Percentiles rank a stretch among this genome's conserved stretches.
These are phyloP conservation scores for Drosophila ezoana DNA, from an alignment of 2,888 invertebrate genomes.

Conservation along the genomic window DNA sequence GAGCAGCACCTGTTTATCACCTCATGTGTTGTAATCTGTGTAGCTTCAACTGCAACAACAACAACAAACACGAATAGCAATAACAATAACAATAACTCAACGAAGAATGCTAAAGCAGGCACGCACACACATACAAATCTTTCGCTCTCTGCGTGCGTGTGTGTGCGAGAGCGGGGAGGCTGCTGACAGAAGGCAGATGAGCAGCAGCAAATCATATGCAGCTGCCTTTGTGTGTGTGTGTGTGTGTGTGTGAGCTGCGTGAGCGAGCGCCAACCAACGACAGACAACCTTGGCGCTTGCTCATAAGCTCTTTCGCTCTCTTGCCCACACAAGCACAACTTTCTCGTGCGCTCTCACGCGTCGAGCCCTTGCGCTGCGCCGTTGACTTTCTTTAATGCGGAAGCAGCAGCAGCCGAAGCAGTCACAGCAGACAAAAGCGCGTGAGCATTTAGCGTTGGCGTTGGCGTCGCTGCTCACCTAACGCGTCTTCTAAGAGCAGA, in stretches of 20 bases:
- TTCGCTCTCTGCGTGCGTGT: slow-evolving; percentile 9
- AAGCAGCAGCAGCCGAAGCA: slow-evolving; percentile 47
- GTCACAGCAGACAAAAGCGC: slow-evolving; percentile 56
- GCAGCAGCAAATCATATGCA: slow-evolving; percentile 16
- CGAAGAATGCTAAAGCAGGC: slow-evolving; percentile 28
- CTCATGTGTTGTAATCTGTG: slow-evolving; percentile 76
- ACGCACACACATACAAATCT: slow-evolving; percentile 19
- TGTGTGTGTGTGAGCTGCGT: slow-evolving; percentile 1
- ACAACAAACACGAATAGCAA: slow-evolving; percentile 18
- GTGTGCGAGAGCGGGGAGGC: slow-evolving; percentile 34
- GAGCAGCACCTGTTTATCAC: slow-evolving; percentile 75
- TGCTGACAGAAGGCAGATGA: slow-evolving; percentile 34
- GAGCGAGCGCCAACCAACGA: slow-evolving; percentile 11
- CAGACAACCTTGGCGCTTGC: slow-evolving; percentile 69
- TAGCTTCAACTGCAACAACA: slow-evolving; percentile 48
- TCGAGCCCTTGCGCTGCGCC: slow-evolving; percentile 51
- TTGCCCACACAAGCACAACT: slow-evolving; percentile 49
- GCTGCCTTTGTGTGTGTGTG: not conserved
- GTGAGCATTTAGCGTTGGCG: slow-evolving; percentile 63
- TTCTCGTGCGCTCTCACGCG: slow-evolving; percentile 59
- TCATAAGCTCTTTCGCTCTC: slow-evolving; percentile 28
- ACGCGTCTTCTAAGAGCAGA: slow-evolving; percentile 61
- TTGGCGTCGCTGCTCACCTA: slow-evolving; percentile 51
- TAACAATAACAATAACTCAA: slow-evolving; percentile 49
- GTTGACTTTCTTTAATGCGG: slow-evolving; percentile 74